A percentile compares a stretch with the other conserved stretches of the same genome.
phyloP scores from a whole-genome alignment of 2,888 invertebrate species.

The Cancer borealis region DNA sequence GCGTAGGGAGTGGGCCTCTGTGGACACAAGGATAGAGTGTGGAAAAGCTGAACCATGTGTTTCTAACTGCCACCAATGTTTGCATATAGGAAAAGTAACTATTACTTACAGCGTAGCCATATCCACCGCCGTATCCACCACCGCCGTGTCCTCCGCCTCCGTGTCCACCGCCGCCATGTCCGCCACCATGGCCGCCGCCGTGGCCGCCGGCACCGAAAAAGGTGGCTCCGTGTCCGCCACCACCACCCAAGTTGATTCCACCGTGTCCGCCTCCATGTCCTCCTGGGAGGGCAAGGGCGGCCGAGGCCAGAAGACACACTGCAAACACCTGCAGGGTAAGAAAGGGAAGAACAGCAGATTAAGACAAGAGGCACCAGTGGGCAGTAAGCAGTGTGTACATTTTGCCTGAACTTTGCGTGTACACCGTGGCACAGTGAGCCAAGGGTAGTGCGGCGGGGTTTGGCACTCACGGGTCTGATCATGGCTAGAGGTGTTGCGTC shows the following conservation, averaged over 20 bases:
- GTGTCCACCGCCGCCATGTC: constrained; percentile 28
- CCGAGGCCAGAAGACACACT: constrained; percentile 23
- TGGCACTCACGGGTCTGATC: not conserved
- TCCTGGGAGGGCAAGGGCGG: not conserved
- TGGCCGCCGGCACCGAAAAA: constrained; percentile 39
- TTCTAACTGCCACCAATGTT: not conserved
- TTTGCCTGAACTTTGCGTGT: not conserved
- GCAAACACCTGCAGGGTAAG: not conserved
- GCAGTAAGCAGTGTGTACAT: constrained; percentile 12
- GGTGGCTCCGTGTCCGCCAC: not conserved
- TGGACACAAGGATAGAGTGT: not conserved
- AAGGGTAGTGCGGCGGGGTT: not conserved
- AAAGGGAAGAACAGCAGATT: not conserved
- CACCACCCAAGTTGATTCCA: constrained; percentile 26
- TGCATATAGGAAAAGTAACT: not conserved
- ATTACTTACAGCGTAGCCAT: constrained; percentile 42
- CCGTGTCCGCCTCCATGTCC: constrained; percentile 47
- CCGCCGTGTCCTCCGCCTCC: not conserved
- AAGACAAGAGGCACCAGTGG: not conserved
- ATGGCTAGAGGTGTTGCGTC: not conserved
- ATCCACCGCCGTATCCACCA: constrained; percentile 38
- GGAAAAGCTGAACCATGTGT: not conserved
- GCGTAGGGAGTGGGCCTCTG: constrained; percentile 38
- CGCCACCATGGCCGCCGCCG: constrained; percentile 24
- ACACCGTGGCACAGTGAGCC: not conserved